phyloP scores from a whole-genome alignment of 23 tunicate genomes.

The Aplidium turbinatum region DNA sequence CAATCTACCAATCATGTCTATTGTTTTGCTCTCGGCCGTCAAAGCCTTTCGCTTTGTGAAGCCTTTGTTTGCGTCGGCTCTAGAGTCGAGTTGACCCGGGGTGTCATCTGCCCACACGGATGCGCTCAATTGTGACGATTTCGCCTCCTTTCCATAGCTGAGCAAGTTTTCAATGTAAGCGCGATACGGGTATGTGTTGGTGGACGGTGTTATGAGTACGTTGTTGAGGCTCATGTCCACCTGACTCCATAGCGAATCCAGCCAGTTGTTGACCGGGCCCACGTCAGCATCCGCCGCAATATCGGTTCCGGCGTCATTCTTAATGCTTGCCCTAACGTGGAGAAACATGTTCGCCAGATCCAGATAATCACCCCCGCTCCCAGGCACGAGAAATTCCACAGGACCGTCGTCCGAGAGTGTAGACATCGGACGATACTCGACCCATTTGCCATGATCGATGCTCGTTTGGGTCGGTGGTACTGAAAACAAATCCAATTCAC shows the following conservation, averaged over 20 bases:
- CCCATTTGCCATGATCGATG: background rate
- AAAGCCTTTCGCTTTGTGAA: slow-evolving; percentile 23
- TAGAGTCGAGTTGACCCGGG: slow-evolving; percentile 1
- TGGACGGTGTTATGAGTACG: background rate
- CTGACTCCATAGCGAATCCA: slow-evolving; percentile 20
- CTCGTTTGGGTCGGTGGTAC: slow-evolving; percentile 19
- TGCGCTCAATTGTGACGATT: background rate
- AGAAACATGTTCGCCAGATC: slow-evolving; percentile 20
- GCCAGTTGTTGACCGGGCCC: slow-evolving; percentile 6
- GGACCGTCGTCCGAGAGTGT: slow-evolving; percentile 6
- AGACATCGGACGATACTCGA: slow-evolving; percentile 16
- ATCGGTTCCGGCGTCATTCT: slow-evolving; percentile 1
- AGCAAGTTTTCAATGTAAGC: slow-evolving; percentile 27
- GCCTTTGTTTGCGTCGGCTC: slow-evolving; percentile 8
- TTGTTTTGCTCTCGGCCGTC: slow-evolving; percentile 3
- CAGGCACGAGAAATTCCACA: slow-evolving; percentile 19
- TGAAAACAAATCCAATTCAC: slow-evolving; percentile 24
- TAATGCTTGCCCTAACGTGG: background rate
- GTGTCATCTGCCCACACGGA: slow-evolving; percentile 22
- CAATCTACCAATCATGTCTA: slow-evolving; percentile 11
- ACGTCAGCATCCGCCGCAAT: slow-evolving; percentile 13
- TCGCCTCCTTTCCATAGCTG: slow-evolving; percentile 17
- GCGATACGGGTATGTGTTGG: slow-evolving; percentile 31
- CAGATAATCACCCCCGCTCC: background rate
- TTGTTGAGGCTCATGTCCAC: slow-evolving; percentile 12